Percentiles rank a stretch among this genome's conserved stretches.
Evolutionary conservation across 2,113 vertebrate genomes (phyloP).

Genomic region (Phaethornis superciliosus): DNA sequence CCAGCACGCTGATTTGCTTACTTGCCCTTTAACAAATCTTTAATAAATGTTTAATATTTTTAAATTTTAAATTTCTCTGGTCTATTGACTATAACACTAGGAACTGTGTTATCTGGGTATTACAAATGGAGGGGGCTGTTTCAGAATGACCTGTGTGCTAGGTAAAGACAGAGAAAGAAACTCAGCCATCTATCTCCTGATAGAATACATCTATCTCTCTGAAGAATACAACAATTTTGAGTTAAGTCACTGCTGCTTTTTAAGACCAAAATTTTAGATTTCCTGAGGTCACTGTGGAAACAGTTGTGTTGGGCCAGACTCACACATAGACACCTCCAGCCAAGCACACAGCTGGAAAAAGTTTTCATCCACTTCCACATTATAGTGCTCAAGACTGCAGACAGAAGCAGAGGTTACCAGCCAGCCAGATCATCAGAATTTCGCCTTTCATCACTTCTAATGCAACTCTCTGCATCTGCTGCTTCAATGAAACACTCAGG

Average conservation of each 20-base stretch:
- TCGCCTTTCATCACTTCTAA: neutral
- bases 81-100: no score
- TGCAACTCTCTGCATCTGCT: neutral
- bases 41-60: no score
- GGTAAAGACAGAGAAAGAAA: neutral
- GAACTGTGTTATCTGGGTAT: neutral
- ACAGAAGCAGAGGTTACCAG: neutral
- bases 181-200: accelerated
- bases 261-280: neutral
- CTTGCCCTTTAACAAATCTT: no score
- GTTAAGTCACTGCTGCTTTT: neutral
- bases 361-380: neutral
- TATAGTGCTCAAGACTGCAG: neutral
- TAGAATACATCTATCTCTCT: no score
- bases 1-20: no score
- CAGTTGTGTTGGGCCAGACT: neutral
- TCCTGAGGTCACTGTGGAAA: neutral
- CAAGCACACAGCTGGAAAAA: neutral
- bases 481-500: neutral
- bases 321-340: neutral
- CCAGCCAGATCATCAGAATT: neutral
- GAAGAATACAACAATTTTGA: neutral
- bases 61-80: no score
- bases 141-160: neutral
- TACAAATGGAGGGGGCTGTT: neutral